phyloP scores from a whole-genome alignment of 2,113 vertebrate species.

The Blennius ocellaris region DNA sequence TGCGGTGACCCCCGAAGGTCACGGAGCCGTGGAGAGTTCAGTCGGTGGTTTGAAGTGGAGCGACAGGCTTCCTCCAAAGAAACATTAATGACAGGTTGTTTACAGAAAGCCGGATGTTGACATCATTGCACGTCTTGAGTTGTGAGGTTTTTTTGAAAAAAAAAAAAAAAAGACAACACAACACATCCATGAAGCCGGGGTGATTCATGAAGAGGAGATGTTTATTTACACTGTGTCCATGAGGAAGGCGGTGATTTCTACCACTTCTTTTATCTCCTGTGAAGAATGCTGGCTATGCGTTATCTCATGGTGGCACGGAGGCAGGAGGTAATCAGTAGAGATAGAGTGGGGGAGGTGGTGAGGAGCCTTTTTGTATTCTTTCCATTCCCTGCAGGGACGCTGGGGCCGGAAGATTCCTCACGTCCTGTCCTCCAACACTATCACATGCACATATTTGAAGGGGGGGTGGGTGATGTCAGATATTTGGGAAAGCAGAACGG shows the following conservation, averaged over 20 bases:
- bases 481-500: too few species aligned
- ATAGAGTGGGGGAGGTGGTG: background rate
- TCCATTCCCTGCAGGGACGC: background rate
- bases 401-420: too few species aligned
- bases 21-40: conserved; percentile 22
- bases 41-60: background rate
- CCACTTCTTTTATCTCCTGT: too few species aligned
- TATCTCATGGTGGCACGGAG: background rate
- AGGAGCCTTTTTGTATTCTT: too few species aligned
- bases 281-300: too few species aligned
- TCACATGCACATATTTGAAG: too few species aligned
- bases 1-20: conserved; percentile 27
- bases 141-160: background rate
- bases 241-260: conserved; percentile 9
- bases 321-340: conserved; percentile 36
- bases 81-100: conserved; percentile 1
- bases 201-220: conserved; percentile 28
- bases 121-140: background rate
- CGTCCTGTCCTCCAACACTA: too few species aligned
- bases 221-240: conserved; percentile 45
- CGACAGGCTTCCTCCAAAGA: too few species aligned
- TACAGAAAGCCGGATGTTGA: conserved; percentile 19
- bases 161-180: conserved; percentile 3
- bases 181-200: background rate
- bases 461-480: too few species aligned